Evolutionary conservation across 2,113 vertebrate species (phyloP).

Genomic region (Triplophysa dalaica): DNA sequence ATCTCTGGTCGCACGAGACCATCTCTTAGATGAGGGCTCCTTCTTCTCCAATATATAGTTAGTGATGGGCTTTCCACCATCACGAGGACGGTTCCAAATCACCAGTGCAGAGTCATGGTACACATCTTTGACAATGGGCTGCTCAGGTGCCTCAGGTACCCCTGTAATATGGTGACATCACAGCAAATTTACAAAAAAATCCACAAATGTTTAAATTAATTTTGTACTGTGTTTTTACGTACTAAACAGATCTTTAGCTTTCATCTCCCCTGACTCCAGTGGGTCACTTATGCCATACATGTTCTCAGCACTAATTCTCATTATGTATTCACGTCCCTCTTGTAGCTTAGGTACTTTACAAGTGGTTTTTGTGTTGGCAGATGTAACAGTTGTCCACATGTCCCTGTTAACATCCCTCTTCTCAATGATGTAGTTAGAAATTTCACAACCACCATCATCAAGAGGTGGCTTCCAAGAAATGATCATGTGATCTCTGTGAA

Average conservation of each 20-base stretch:
- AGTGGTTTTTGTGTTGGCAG: slow-evolving; percentile 85
- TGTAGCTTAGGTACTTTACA: slow-evolving; percentile 93
- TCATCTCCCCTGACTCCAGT: slow-evolving; percentile 92
- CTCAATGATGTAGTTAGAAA: slow-evolving; percentile 97
- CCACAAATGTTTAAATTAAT: background rate
- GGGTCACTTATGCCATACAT: slow-evolving; percentile 96
- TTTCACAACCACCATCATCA: slow-evolving; percentile 87
- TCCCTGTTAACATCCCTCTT: slow-evolving; percentile 91
- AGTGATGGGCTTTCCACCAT: slow-evolving; percentile 96
- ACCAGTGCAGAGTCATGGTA: slow-evolving; percentile 89
- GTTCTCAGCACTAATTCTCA: slow-evolving; percentile 95
- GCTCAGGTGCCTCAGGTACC: slow-evolving; percentile 95
- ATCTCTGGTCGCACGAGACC: slow-evolving; percentile 88
- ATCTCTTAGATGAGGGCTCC: slow-evolving; percentile 88
- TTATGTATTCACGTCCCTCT: slow-evolving; percentile 91
- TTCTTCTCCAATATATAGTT: slow-evolving; percentile 96
- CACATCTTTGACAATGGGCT: slow-evolving; percentile 86
- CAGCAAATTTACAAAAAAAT: background rate
- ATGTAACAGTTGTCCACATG: slow-evolving; percentile 91
- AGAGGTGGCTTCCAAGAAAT: slow-evolving; percentile 96
- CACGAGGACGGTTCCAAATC: slow-evolving; percentile 89
- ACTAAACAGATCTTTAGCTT: slow-evolving; percentile 96
- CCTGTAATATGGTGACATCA: slow-evolving; percentile 66
- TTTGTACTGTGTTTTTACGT: slow-evolving; percentile 60
- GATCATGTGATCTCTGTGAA: slow-evolving; percentile 92